Base-by-base conservation (phyloP, 2,888 invertebrate genomes). In the Hydropsyche betteni region DNA sequence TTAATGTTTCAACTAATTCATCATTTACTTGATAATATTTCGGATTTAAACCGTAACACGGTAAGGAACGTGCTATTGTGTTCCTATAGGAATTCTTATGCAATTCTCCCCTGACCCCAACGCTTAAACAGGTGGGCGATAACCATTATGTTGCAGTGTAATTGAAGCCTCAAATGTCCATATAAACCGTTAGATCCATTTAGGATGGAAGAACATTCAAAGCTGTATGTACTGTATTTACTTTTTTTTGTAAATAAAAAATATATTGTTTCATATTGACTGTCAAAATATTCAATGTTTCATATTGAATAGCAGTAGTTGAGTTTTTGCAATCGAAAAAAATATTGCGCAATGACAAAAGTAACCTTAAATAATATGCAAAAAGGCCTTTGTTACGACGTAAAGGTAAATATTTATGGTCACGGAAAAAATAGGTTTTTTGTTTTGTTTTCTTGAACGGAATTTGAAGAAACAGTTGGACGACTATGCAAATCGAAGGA, bases 91-190 rank as follows among this genome's bases (percentile, higher is more conserved):
- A 64, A 36, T 64, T 64, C 64, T 64, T 64, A 64, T 64, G 64
- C 64, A 64, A 64, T 36, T 64, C 64, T 64, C 64, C 64, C 64
- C 16, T 55, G 16, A 6, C 6, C n/a, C 64, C 36, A 34, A 44
- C 75, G 44, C 73, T 73, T 70, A 55, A 76, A 78, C 78, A 78
- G 78, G 78, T 78, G 78, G 78, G 75, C 71, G 64, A 78, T 78
- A 78, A 78, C 78, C 76, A 76, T 78, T 74, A 76, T 74, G 73
- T 73, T 75, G 58, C 72, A 55, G 61, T 72, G 36, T 72, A 55
- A 72, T 55, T 61, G 72, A 72, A 52, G 55, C 72, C 58, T 72
- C 64, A 64, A 64, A 64, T 64, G 64, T 64, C 33, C 64, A 64
- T 64, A 64, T 64, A 64, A 64, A 64, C 64, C 64, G 64, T 36